Base-by-base conservation (phyloP, 2,888 invertebrate genomes). In the Trissolcus japonicus region DNA sequence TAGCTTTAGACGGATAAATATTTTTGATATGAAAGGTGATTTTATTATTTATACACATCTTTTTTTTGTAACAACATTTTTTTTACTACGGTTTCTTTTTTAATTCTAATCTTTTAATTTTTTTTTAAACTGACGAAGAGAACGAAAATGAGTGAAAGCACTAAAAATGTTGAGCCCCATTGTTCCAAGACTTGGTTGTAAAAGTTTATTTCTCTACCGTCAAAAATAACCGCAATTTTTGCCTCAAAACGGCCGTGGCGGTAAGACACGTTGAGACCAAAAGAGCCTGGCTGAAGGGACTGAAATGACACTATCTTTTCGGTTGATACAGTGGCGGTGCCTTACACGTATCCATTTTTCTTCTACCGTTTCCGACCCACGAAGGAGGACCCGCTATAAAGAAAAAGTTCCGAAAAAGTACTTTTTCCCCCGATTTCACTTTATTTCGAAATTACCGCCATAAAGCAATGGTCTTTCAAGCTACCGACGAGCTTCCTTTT, bases 201-300 rank as follows among this genome's bases (percentile, higher is more conserved):
- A 86, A 87, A 82, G 50, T 84, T 85, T 82, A 83, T 82, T 82
- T 79, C 75, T 66, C 80, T 81, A 82, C 83, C 80, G 81, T 78
- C 80, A 81, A 78, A 74, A 59, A 85, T 76, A 82, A 87, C 87
- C 86, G 62, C 87, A 88, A 83, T 82, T 83, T 84, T 85, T 83
- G 86, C 85, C 84, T 84, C 84, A 83, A 82, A 76, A 53, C 62
- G 57, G 57, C 62, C 61, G 74, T 53, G 67, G 61, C 56, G 50
- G 59, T 21, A 59, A 53, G 35, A 69, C 63, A 73, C 48, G 66
- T 50, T 61, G 56, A 55, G 55, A 29, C 61, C 65, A 65, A 63
- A 57, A 65, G 72, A 48, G 59, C 59, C 11, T 19, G 4, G 50
- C 56, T 13, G 21, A 63, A 63, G 61, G 54, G 51, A 59, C 69